Percentiles rank a stretch among this genome's conserved stretches.
Conservation (phyloP, 2,113 vertebrate genomes). For the Crotalus viridis region DNA sequence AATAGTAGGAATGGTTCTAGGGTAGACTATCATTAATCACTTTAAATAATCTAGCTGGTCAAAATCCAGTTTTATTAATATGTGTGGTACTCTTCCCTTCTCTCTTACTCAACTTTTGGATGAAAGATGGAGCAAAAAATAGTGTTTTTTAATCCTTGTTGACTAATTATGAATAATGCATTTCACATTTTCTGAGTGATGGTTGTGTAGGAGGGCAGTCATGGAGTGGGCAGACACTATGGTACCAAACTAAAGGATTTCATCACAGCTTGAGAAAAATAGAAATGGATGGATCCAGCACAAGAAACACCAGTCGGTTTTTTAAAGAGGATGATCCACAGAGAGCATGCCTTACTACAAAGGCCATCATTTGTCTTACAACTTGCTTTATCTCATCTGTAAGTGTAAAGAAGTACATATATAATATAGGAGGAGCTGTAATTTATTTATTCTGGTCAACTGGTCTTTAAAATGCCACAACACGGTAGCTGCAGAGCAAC, state of each 20-base stretch:
- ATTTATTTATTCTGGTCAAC: not conserved
- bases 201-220: conserved; percentile 30
- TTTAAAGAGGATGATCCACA: not conserved
- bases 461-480: not conserved
- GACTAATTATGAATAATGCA: conserved; percentile 60
- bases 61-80: conserved; percentile 68
- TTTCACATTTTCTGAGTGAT: conserved; percentile 48
- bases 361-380: not conserved
- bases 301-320: not conserved
- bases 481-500: not conserved
- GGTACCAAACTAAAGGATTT: not conserved
- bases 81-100: conserved; percentile 36
- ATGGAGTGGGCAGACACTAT: not conserved
- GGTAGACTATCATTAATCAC: conserved; percentile 47
- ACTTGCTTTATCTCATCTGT: not conserved
- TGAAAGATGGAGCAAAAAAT: conserved; percentile 42
- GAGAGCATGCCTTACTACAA: not conserved
- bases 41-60: conserved; percentile 57
- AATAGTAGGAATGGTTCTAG: conserved; percentile 23
- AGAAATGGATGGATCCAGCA: not conserved
- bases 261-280: not conserved
- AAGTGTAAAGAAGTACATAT: not conserved
- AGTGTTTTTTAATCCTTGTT: conserved; percentile 44
- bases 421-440: not conserved
- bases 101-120: conserved; percentile 46